Base-by-base conservation (phyloP, 30 jellyfish, hydroid and myxozoan species). In the Aurelia aurita region DNA sequence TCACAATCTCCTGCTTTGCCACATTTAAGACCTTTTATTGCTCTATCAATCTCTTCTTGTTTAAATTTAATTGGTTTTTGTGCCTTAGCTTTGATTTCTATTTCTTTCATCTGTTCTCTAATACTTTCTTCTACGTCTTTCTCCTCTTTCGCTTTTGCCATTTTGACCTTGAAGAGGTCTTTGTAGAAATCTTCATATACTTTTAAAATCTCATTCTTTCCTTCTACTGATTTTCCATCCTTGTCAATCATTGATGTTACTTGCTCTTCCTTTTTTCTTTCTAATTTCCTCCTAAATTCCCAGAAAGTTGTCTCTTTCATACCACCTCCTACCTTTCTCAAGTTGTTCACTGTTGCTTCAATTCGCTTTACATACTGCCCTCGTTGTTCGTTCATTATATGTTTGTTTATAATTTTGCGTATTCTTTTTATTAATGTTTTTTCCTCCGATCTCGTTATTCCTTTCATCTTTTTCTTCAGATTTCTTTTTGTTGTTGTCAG, bases 301-400 rank as follows among this genome's bases (percentile, higher is more conserved):
- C 89, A 59, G 32, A 77, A 77, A 8, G 79, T 77, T 26, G 44
- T 34, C 43, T 77, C 80, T 59, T 59, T 77, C 89, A 77, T 77
- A 8, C 89, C 89, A n/a, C 69, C 80, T 77, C 89, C 89, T 43
- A 3, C 70, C 34, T 45, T 77, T 46, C 69, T 59, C 68, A 77
- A 63, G 59, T 77, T 63, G 4, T 77, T 26, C 15, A 77, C 80
- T 12, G 69, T 63, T 20, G 51, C 59, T 54, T 53, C 59, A 6
- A 74, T 54, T 74, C 20, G 23, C n/a, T 31, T 49, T 54, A 27
- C 67, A 74, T 77, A 34, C 23, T 29, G 32, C 25, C 22, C 2
- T 59, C 32, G 10, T 34, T 77, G 22, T 58, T 77, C 80, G 29
- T 77, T 79, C 19, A 60, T 5, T 35, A 77, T 77, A 34, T 22